Base-by-base conservation (phyloP, 2,888 invertebrate species). In the Metopia argyrocephala region DNA sequence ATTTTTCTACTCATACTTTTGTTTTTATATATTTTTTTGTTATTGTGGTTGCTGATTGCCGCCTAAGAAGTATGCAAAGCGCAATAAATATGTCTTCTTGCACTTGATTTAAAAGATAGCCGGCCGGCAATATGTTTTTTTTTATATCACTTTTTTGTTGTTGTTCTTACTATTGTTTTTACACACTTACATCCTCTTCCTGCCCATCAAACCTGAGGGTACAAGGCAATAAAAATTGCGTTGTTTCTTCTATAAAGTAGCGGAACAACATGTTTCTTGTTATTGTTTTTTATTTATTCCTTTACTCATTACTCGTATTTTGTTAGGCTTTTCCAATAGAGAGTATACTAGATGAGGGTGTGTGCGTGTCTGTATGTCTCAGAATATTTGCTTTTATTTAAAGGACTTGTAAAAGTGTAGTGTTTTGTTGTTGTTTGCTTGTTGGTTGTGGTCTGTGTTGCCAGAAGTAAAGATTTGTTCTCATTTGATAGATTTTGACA, bases 11-110 rank as follows among this genome's bases (percentile, higher is more conserved):
- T 78, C 15, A 3, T 31, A 31, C 31, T 38, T 12, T 38, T 38
- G 4, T 38, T 38, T 1, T 15, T 4, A 38, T 38, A 38, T 15
- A 38, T 75, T 56, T 23, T 54, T 59, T 23, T 76, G 62, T 59
- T 59, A 27, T 57, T 76, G 73, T 57, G 73, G 69, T 57, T 68
- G 68, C 65, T 70, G 76, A 66, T 79, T 73, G 69, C 80, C 78
- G 79, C 65, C 78, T 74, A 81, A 83, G 83, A 83, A 82, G 69
- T 79, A 84, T 84, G 83, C 83, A 84, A 84, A 83, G 81, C 86
- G 89, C 89, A 87, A 90, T 90, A 90, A 90, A 90, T 89, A 90
- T 90, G 90, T 90, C 90, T 86, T 71, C 78, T 82, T 87, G 88
- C 87, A 87, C 87, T 90, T 90, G 90, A 90, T 89, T 87, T 87